Evolutionary conservation across 1,140 invertebrate genomes (phyloP).

Genomic region (Macrobrachium rosenbergii): DNA sequence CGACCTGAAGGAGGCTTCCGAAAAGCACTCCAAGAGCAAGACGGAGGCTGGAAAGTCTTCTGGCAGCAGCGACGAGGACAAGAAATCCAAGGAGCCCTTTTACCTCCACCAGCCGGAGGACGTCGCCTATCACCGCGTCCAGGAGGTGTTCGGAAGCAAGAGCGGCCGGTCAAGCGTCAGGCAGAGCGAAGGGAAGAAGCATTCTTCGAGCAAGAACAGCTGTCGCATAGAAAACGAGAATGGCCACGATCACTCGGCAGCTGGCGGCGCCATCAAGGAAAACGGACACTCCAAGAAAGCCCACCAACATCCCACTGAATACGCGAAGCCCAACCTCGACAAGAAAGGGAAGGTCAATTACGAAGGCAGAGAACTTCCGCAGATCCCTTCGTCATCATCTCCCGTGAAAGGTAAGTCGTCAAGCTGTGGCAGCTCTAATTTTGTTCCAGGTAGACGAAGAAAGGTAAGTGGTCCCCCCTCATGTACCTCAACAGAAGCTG

Average conservation of each 20-base stretch:
- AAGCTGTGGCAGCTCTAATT: neutral
- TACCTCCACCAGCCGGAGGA: conserved; percentile 86
- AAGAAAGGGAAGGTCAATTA: conserved; percentile 47
- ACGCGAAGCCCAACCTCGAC: conserved; percentile 27
- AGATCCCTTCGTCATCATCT: conserved; percentile 38
- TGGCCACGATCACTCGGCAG: neutral
- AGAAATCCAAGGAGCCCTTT: conserved; percentile 74
- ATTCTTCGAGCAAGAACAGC: neutral
- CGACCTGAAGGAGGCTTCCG: conserved; percentile 53
- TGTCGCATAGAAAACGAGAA: neutral
- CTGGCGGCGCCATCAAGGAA: conserved; percentile 24
- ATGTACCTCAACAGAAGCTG: no score
- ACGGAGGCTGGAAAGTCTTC: conserved; percentile 13
- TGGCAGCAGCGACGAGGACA: conserved; percentile 14
- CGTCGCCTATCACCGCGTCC: conserved; percentile 79
- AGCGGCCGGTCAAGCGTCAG: neutral
- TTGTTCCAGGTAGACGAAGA: conserved; percentile 14
- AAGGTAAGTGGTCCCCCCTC: conserved; percentile 16
- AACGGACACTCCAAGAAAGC: conserved; percentile 11
- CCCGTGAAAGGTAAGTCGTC: conserved; percentile 16
- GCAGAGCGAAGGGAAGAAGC: conserved; percentile 18
- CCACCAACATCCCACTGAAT: neutral
- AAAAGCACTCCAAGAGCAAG: conserved; percentile 49
- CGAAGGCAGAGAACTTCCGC: conserved; percentile 53
- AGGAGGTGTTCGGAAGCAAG: conserved; percentile 78